Evolutionary conservation across 1,140 invertebrate species (phyloP), one percentile per base, ranked within the genome.

Genomic region (Macrobrachium nipponense): DNA sequence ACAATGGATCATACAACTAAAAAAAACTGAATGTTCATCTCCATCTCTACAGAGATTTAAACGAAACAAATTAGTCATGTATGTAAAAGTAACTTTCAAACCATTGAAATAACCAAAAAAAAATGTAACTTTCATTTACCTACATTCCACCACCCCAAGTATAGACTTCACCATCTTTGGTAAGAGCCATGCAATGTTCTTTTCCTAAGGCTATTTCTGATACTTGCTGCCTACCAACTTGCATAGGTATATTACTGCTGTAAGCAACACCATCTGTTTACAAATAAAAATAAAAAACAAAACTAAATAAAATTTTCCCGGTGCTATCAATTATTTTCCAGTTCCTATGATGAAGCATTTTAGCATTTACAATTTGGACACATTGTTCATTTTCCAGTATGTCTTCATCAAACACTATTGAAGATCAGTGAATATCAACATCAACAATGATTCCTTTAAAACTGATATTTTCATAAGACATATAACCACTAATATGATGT

Each of bases 111-210:
- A 73, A 11, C 14, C 15, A 51, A n/a, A 17, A 14, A 51, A 76
- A 76, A 51, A 51, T 51, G 8, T 3, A 51, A 51, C 7, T 12
- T 5, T 5, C 5, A 18, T 11, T 61, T 6, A 86, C 84, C 36
- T 44, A 86, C 84, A 86, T 86, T 73, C 84, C 84, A 64, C 68
- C 61, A 5, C 84, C 84, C 84, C 84, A 86, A 2, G 84, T 80
- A 36, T 72, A 43, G 11, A 86, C 59, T 18, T 73, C 77, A 20
- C 84, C 84, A 75, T 79, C 58, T 64, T 44, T 51, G 15, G 77
- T 86, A 7, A 86, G 78, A 18, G 77, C 77, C 77, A 86, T 75
- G 23, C 78, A 44, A 36, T 86, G 84, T n/a, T 86, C 84, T 51
- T 86, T 86, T 27, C 84, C 84, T 59, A 80, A n/a, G 36, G 68